Percentiles rank a stretch among this genome's conserved stretches.
Evolutionary conservation across 1,140 invertebrate genomes (phyloP).

Genomic region (Ectropis grisescens): DNA sequence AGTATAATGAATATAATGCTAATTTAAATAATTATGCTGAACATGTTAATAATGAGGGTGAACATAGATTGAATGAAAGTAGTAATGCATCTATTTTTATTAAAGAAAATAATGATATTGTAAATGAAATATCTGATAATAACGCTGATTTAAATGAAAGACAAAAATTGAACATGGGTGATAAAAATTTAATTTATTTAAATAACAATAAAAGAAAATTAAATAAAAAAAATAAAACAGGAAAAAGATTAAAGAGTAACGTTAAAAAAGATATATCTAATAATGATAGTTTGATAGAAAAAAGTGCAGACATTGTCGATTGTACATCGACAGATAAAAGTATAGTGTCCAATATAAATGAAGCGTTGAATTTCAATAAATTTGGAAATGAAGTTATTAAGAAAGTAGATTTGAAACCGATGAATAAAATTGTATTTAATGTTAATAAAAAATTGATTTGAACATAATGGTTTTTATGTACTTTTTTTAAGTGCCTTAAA

Average conservation of each 20-base stretch:
- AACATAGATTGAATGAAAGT: neutral
- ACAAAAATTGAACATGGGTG: slow-evolving; percentile 42
- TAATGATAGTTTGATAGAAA: neutral
- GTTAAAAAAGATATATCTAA: no score
- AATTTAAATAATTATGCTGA: neutral
- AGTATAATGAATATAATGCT: neutral
- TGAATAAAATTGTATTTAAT: slow-evolving; percentile 50
- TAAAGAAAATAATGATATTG: no score
- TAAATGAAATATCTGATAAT: neutral
- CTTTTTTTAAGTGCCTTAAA: neutral
- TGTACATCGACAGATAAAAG: slow-evolving; percentile 34
- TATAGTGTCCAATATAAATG: slow-evolving; percentile 43
- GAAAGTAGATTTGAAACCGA: slow-evolving; percentile 28
- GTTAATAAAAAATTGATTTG: slow-evolving; percentile 26
- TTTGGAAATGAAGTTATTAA: slow-evolving; percentile 42
- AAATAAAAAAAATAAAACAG: slow-evolving; percentile 9
- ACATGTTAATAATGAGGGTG: slow-evolving; percentile 1
- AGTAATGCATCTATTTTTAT: no score
- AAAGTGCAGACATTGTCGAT: slow-evolving; percentile 34
- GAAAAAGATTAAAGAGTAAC: neutral
- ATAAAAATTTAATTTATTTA: slow-evolving; percentile 26
- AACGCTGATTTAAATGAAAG: slow-evolving; percentile 2
- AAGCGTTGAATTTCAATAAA: slow-evolving; percentile 42
- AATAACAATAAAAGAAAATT: slow-evolving; percentile 18
- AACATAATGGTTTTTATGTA: slow-evolving; percentile 5